Base-by-base conservation (phyloP, 2,888 invertebrate genomes). In the Tipula unca region DNA sequence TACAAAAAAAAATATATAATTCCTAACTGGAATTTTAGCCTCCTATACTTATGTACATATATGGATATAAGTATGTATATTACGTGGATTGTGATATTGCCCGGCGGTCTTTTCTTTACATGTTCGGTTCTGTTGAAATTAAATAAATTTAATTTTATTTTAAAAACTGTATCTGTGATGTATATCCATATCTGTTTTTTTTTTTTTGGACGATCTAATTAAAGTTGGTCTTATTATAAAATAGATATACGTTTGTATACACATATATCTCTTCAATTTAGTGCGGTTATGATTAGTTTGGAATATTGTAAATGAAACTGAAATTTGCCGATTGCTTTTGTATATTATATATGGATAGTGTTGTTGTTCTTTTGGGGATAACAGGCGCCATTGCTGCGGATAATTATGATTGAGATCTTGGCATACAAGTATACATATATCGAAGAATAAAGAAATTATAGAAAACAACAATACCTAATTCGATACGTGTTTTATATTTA, bases 71-170 rank as follows among this genome's bases (percentile, higher is more conserved):
- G 10, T 69, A 69, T 10, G 13, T 82, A 82, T 82, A n/a, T n/a
- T n/a, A n/a, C n/a, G n/a, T 17, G 32, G 32, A 83, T 83, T 32
- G n/a, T 29, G 32, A 83, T 32, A 32, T 10, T n/a, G n/a, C n/a
- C 35, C 35, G 83, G 83, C 83, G 83, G 32, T 83, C n/a, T 83
- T 29, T 83, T 35, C n/a, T 83, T 83, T 29, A 32, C 32, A 83
- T 83, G 29, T 83, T 83, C 32, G 29, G 29, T 32, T 83, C 29
- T 69, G 69, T 69, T 69, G 69, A 25, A 83, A 32, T 29, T 83
- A 83, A 83, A 83, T 83, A 83, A 83, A 83, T 83, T 82, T 82
- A 82, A 82, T 82, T 82, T 82, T 82, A 82, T 29, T 83, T 69
- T 25, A 69, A 69, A 25, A 69, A 69, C 25, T 69, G 25, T 69